Base-by-base conservation (phyloP, 2,888 invertebrate species). In the Loripinus fragilis region DNA sequence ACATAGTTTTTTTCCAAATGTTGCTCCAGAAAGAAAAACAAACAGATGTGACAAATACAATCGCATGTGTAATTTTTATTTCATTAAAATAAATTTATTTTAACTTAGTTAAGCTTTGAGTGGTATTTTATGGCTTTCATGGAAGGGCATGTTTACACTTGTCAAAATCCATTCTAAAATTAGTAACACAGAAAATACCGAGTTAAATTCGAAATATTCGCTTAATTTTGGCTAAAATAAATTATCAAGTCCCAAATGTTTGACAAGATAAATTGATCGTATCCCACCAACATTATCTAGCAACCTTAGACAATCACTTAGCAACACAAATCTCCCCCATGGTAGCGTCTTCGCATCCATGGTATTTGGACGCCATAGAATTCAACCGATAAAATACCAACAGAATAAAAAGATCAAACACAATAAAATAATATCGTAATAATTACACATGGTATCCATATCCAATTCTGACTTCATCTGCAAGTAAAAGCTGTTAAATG, bases 291-390 rank as follows among this genome's bases (percentile, higher is more conserved):
- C 76, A 76, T 85, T 87, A 85, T 85, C 87, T 81, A 78, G 50
- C 70, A 64, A 52, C 71, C 71, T 74, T 82, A 55, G 50, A 30
- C 38, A 52, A 85, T 86, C 86, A 83, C 87, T 85, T 85, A 87
- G 87, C 87, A 87, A 87, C 87, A 83, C 72, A 78, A 85, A 74
- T 80, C 76, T 82, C 77, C 71, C 81, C 87, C 85, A 78, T 83
- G 78, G 83, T 85, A 83, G 80, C 85, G 85, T 79, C 83, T 81
- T 79, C 83, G 81, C 86, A 83, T 79, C 87, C 83, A 86, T 85
- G 87, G 87, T 83, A 87, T 87, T 87, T 81, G 81, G 80, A 78
- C 80, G 73, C 76, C 64, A 67, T 76, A 20, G 2, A 23, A 45
- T 25, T 28, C 23, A 23, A 3, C 15, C 5, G 28, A 7, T 35